Conservation (phyloP, 2,888 invertebrate species). For the Oxystoma pomonae region DNA sequence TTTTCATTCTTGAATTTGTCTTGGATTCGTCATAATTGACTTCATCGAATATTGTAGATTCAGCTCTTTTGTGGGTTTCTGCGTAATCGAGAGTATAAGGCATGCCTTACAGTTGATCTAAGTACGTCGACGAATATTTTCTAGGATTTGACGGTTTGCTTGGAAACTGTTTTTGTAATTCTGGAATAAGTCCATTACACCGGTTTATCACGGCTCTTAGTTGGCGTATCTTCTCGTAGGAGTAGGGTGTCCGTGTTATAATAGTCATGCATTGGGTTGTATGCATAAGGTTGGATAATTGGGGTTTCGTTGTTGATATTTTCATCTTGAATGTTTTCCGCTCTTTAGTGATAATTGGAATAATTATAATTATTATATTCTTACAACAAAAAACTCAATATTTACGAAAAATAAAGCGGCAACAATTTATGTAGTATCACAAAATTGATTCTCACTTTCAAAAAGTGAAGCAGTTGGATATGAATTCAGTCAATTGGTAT, state of each 20-base stretch:
- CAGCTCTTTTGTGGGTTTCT: slow-evolving; percentile 42
- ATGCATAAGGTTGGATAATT: slow-evolving; percentile 56
- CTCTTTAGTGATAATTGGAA: slow-evolving; percentile 58
- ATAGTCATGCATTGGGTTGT: slow-evolving; percentile 57
- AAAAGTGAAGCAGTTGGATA: neutral
- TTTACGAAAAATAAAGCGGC: neutral
- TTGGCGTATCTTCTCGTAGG: slow-evolving; percentile 40
- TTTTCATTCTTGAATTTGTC: slow-evolving; percentile 61
- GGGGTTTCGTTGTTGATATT: slow-evolving; percentile 65
- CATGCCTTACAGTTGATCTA: slow-evolving; percentile 49
- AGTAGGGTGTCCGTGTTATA: slow-evolving; percentile 72
- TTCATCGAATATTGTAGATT: slow-evolving; percentile 51
- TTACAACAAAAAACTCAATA: neutral
- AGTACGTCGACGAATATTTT: slow-evolving; percentile 43
- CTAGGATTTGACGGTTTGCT: slow-evolving; percentile 47
- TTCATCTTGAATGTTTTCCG: slow-evolving; percentile 46
- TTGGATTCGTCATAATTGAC: slow-evolving; percentile 22
- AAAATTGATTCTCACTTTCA: neutral
- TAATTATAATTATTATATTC: too few species aligned
- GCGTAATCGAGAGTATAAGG: slow-evolving; percentile 44
- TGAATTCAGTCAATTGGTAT: neutral
- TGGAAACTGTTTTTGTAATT: slow-evolving; percentile 60
- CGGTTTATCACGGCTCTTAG: slow-evolving; percentile 31
- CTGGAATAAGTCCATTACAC: slow-evolving; percentile 52
- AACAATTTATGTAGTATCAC: neutral